A percentile compares a stretch with the other conserved stretches of the same genome.
phyloP scores from a whole-genome alignment of 2,797 vertebrate genomes.

The Cirrhinus molitorella region DNA sequence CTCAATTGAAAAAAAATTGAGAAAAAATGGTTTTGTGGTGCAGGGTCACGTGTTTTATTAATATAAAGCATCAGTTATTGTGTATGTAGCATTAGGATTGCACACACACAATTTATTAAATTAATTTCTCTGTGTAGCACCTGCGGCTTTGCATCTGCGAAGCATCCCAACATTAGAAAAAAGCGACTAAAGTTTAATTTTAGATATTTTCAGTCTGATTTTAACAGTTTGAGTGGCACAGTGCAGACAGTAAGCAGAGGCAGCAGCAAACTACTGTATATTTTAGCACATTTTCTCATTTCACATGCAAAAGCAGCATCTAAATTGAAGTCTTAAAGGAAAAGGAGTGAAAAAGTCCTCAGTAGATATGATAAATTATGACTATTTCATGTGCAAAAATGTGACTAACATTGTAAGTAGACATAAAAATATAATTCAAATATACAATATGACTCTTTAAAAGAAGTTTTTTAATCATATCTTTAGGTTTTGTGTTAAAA shows the following conservation, averaged over 20 bases:
- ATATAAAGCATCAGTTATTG: background rate
- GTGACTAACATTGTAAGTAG: background rate
- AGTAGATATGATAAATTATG: too few species aligned
- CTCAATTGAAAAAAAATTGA: too few species aligned
- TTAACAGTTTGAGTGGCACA: background rate
- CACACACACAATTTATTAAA: background rate
- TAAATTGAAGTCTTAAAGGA: background rate
- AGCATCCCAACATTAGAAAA: background rate
- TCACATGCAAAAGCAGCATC: background rate
- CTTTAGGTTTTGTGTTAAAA: background rate
- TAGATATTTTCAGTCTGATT: background rate
- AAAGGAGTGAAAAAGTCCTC: background rate
- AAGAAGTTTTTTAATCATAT: background rate
- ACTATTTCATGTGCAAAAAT: background rate
- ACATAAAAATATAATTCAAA: background rate
- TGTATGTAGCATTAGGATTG: background rate
- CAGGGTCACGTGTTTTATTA: background rate
- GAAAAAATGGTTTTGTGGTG: too few species aligned
- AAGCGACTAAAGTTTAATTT: background rate
- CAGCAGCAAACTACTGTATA: background rate
- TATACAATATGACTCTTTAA: background rate
- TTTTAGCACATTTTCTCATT: background rate
- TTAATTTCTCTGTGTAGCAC: background rate
- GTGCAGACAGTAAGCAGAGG: background rate
- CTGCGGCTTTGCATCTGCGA: background rate